Evolutionary conservation across 1,140 invertebrate genomes (phyloP), one percentile per base, ranked within the genome.

Genomic region (Cheumatopsyche charites): DNA sequence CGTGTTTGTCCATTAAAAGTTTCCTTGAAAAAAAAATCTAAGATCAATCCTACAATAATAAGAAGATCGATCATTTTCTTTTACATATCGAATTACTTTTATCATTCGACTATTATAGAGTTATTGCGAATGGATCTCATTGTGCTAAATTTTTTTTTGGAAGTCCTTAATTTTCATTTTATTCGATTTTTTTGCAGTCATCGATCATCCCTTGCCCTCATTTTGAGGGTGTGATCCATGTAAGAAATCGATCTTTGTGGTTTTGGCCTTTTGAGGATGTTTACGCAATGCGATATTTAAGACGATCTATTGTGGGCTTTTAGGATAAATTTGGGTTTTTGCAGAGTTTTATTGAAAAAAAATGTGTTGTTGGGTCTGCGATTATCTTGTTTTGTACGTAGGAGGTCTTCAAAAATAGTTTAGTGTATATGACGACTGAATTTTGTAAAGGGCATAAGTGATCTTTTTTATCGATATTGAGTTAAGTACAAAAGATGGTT

Each of bases 281-380:
- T 75, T 75, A 67, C 45, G 74, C 70, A 73, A 75, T 68, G 52
- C 68, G 74, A 75, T 75, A 75, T 49, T 70, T 75, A 47, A 47
- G 43, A 17, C 41, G 15, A n/a, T 71, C 43, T 47, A n/a, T 63
- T 70, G 73, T 68, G 47, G 73, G 65, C 63, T 69, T 71, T 75
- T 69, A 42, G 62, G 58, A 58, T 63, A 36, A 36, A 3, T 4
- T n/a, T n/a, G n/a, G n/a, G n/a, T n/a, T 36, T 36, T 36, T 36
- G 29, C 29, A 36, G 3, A 36, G 9, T 9, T 9, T n/a, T n/a
- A n/a, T n/a, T n/a, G n/a, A n/a, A 36, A 36, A 36, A 36, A 36
- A 36, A 36, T 9, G n/a, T n/a, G n/a, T n/a, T n/a, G n/a, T n/a
- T n/a, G n/a, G n/a, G n/a, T n/a, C n/a, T n/a, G n/a, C n/a, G n/a